Percentiles rank a stretch among this genome's conserved stretches.
These are phyloP conservation scores for Ormyrus thymus DNA, from an alignment of 2,888 invertebrate species.

Conservation along the genomic window DNA sequence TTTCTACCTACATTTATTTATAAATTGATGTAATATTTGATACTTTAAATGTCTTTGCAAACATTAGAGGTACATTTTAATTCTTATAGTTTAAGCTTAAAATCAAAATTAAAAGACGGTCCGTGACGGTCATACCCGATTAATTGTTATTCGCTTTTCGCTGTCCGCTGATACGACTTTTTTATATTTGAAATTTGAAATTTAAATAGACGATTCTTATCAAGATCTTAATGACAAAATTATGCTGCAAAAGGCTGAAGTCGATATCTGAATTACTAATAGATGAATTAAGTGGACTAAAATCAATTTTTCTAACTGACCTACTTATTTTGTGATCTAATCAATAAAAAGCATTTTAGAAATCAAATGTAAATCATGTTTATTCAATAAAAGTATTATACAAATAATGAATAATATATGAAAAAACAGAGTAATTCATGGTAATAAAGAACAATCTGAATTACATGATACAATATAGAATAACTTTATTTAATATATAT, in stretches of 20 bases:
- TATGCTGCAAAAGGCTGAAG: background rate
- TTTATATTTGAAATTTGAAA: slow-evolving; percentile 22
- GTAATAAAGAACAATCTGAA: slow-evolving; percentile 19
- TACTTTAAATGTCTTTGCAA: too few species aligned
- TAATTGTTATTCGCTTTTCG: background rate
- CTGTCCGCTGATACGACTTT: background rate
- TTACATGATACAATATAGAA: slow-evolving; percentile 33
- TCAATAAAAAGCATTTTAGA: slow-evolving; percentile 34
- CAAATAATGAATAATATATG: background rate
- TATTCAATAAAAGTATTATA: background rate
- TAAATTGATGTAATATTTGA: too few species aligned
- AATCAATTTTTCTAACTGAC: slow-evolving; percentile 8
- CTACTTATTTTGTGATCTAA: background rate
- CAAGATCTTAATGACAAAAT: background rate
- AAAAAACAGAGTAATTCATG: background rate
- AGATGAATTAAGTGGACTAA: background rate
- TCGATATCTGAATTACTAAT: background rate
- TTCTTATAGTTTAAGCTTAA: background rate
- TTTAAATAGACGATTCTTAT: background rate
- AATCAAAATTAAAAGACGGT: background rate
- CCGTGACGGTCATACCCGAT: slow-evolving; percentile 20
- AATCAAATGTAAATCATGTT: slow-evolving; percentile 13
- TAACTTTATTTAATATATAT: slow-evolving; percentile 46
- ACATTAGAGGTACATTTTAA: too few species aligned
- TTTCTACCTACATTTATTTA: too few species aligned